Evolutionary conservation across 2,797 vertebrate species (phyloP).

Genomic region (Carapus acus): DNA sequence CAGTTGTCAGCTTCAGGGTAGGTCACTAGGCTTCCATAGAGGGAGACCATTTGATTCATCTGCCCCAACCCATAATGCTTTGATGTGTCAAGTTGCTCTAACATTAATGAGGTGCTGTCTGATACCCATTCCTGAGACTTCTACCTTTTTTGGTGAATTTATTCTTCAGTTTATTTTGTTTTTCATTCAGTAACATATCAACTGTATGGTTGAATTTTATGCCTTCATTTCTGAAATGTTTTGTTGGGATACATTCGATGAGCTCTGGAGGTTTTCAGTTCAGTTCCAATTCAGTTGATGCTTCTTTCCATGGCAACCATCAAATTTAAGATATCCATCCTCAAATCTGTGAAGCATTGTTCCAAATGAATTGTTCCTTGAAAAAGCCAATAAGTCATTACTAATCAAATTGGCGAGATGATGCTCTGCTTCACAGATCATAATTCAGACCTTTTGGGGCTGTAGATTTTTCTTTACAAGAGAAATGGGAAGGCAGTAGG

Average conservation of each 20-base stretch:
- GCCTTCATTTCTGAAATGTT: constrained; percentile 19
- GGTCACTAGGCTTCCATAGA: constrained; percentile 74
- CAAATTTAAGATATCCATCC: constrained; percentile 56
- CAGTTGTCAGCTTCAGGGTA: constrained; percentile 96
- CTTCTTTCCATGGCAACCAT: constrained; percentile 71
- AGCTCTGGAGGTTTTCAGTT: constrained; percentile 48
- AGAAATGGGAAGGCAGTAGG: constrained; percentile 34
- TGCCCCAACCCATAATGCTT: constrained; percentile 63
- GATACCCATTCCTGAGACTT: constrained; percentile 32
- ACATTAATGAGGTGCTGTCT: constrained; percentile 42
- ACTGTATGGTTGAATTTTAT: constrained; percentile 25
- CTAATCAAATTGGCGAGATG: constrained; percentile 30
- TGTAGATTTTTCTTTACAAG: constrained; percentile 44
- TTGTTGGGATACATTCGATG: constrained; percentile 51
- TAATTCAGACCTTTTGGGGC: constrained; percentile 67
- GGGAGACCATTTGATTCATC: constrained; percentile 63
- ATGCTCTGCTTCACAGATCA: constrained; percentile 74
- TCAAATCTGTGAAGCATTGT: constrained; percentile 72
- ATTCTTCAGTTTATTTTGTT: constrained; percentile 21
- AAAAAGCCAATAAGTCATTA: background rate
- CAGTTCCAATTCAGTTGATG: constrained; percentile 52
- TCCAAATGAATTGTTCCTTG: constrained; percentile 29
- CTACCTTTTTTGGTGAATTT: constrained; percentile 35
- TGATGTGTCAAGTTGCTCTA: constrained; percentile 56
- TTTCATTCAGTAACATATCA: constrained; percentile 19